Base-by-base conservation (phyloP, 2,888 invertebrate genomes). In the Pomacea canaliculata region DNA sequence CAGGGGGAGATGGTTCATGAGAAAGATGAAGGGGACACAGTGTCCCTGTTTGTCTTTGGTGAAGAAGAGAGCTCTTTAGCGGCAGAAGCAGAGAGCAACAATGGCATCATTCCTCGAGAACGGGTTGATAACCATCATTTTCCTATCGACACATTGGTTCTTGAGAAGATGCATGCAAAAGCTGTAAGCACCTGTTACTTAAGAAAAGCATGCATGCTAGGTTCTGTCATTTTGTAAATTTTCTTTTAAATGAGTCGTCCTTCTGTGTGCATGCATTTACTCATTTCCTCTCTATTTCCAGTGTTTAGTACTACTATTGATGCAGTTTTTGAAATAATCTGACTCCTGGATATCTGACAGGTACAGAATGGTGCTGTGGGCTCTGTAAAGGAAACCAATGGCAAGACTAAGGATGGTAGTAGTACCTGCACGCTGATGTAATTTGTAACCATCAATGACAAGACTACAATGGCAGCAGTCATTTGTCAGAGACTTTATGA, bases 1-100 rank as follows among this genome's bases (percentile, higher is more conserved):
- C 70, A 76, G n/a, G n/a, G 51, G 1, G 13, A n/a, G 10, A 51
- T 23, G 16, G 4, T 19, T 66, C 71, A 67, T 56, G 70, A 71
- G 27, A 76, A 60, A 65, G 68, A 72, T 23, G 77, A 72, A 56
- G 87, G 85, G 46, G 89, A 89, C 76, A 84, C 85, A 27, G 84
- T 90, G 74, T 88, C 88, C 79, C 80, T 90, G 76, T 89, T 85
- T 83, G 87, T 88, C 63, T 90, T 90, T 83, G 89, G 89, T 23
- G 89, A 89, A 78, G 88, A 89, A 49, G 89, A 90, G 79, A 80
- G 83, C 27, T 80, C 80, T 67, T 78, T 89, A 48, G 85, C 85
- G 10, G 79, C 77, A 8, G 87, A 87, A 73, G 87, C 87, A n/a
- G 83, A 85, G 62, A 74, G 77, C 76, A 84, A 85, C 78, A 84